Percentiles rank a stretch among this genome's conserved stretches.
Evolutionary conservation across 2,888 invertebrate species (phyloP).

Genomic region (Bellardia bayeri): DNA sequence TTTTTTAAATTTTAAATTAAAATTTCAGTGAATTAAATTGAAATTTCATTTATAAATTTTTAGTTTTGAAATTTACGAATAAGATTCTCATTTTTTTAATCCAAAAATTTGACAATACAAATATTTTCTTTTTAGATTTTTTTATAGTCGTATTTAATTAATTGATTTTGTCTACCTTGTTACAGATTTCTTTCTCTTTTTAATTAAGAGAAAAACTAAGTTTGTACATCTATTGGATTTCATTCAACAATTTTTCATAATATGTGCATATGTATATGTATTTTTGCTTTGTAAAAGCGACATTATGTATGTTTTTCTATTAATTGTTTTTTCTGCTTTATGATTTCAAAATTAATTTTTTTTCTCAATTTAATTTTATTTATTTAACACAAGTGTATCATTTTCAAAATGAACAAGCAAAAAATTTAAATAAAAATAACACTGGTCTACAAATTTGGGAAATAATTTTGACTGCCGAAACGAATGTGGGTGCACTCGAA

Average conservation of each 20-base stretch:
- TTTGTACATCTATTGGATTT: constrained; percentile 68
- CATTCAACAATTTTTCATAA: constrained; percentile 3
- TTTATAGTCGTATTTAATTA: background rate
- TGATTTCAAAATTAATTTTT: background rate
- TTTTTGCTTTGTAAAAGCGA: background rate
- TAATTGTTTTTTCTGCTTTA: constrained; percentile 22
- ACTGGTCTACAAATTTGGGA: background rate
- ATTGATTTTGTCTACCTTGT: constrained; percentile 17
- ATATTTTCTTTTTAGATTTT: background rate
- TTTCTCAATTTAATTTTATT: constrained; percentile 38
- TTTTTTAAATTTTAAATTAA: no score
- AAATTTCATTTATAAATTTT: no score
- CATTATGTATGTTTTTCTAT: constrained; percentile 49
- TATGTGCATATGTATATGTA: background rate
- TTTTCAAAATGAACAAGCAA: constrained; percentile 5
- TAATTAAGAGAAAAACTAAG: constrained; percentile 51
- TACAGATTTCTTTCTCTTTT: constrained; percentile 15
- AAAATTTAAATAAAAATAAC: background rate
- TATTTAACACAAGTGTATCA: constrained; percentile 58
- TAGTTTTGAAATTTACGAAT: no score
- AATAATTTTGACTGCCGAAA: background rate
- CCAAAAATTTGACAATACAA: background rate
- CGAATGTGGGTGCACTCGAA: no score
- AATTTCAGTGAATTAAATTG: no score
- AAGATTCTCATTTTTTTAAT: no score